Evolutionary conservation across 2,888 invertebrate species (phyloP).

Genomic region (Agriopis aurantiaria): DNA sequence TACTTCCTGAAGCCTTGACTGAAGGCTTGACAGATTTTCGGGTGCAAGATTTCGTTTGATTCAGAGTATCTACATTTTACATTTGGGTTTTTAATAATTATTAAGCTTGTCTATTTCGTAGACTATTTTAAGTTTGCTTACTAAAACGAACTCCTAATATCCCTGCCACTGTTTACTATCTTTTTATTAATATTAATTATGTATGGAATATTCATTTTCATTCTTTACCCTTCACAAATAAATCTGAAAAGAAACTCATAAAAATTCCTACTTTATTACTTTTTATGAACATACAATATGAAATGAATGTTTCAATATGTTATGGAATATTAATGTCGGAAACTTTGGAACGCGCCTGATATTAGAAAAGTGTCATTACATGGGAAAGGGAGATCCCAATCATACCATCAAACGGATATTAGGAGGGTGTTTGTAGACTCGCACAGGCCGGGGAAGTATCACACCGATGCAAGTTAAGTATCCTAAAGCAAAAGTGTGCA

Average conservation of each 20-base stretch:
- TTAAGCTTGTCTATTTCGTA: neutral
- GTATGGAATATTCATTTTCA: conserved; percentile 13
- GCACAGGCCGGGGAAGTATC: too few species aligned
- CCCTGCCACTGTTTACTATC: conserved; percentile 1
- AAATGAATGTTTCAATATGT: conserved; percentile 25
- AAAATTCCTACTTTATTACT: conserved; percentile 21
- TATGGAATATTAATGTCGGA: conserved; percentile 13
- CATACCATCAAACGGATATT: neutral
- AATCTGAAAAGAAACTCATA: conserved; percentile 21
- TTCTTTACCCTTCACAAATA: conserved; percentile 21
- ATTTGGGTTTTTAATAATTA: too few species aligned
- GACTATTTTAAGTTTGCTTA: neutral
- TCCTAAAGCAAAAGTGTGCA: too few species aligned
- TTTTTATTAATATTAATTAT: conserved; percentile 15
- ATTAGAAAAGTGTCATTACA: conserved; percentile 36
- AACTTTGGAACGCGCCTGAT: conserved; percentile 21
- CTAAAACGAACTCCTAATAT: neutral
- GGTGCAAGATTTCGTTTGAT: too few species aligned
- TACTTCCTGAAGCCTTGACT: too few species aligned
- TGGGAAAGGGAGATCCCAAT: conserved; percentile 1
- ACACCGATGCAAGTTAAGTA: too few species aligned
- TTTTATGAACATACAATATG: conserved; percentile 21
- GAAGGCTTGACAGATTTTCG: too few species aligned
- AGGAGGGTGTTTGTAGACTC: too few species aligned
- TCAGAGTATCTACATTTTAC: too few species aligned